A percentile compares a stretch with the other conserved stretches of the same genome.
phyloP scores from a whole-genome alignment of 2,888 invertebrate species.

The Pyrrhosoma nymphula region DNA sequence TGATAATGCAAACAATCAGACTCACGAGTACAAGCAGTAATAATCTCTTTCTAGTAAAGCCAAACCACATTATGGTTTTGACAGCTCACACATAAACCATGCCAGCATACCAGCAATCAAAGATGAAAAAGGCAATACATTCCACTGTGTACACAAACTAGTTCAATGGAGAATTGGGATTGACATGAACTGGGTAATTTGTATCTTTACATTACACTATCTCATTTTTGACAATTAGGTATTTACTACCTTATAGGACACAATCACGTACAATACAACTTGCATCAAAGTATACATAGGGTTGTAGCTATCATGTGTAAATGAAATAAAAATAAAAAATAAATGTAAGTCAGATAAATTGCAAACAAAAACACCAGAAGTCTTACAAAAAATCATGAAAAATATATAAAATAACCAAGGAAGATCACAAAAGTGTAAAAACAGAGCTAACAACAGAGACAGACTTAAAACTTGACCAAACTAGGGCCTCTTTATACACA shows the following conservation, averaged over 20 bases:
- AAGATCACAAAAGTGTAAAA: not conserved
- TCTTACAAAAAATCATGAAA: not conserved
- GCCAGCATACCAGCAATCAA: conserved; percentile 31
- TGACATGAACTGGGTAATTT: not conserved
- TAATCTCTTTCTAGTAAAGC: not conserved
- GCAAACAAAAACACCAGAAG: not conserved
- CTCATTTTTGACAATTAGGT: not conserved
- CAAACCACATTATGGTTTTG: not conserved
- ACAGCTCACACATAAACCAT: conserved; percentile 14
- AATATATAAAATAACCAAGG: not conserved
- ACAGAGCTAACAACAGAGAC: too few species aligned
- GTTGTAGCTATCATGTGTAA: not conserved
- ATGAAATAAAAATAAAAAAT: not conserved
- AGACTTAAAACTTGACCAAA: too few species aligned
- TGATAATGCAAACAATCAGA: not conserved
- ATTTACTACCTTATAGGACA: not conserved
- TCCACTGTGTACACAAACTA: not conserved
- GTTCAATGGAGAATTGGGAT: not conserved
- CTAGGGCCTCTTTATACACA: too few species aligned
- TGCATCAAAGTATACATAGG: not conserved
- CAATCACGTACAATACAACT: not conserved
- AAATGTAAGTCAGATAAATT: too few species aligned
- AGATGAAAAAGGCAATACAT: not conserved
- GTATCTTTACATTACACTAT: not conserved
- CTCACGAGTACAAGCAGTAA: not conserved